Conservation (phyloP, 2,888 invertebrate genomes). For the Scotopteryx bipunctaria region DNA sequence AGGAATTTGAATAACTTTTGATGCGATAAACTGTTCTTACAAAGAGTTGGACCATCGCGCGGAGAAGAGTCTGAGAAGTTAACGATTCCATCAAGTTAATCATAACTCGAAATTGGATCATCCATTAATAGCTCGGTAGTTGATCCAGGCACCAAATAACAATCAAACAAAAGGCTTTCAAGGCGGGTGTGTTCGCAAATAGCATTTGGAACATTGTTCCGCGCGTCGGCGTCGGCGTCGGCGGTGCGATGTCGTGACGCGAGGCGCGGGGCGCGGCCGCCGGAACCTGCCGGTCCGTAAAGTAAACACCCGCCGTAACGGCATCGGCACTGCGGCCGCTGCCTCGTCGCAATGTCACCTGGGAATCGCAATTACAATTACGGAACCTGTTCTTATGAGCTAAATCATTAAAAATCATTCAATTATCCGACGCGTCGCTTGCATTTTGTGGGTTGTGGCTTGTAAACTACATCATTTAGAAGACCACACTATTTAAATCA, state of each 20-base stretch:
- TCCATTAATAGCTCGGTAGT: neutral
- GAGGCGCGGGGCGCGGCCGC: neutral
- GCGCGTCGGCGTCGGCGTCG: neutral
- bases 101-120: neutral
- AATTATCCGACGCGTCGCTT: too few species aligned
- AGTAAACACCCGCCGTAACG: constrained; percentile 10
- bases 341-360: constrained; percentile 9
- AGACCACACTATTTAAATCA: too few species aligned
- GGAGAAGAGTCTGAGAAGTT: neutral
- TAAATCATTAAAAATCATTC: neutral
- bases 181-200: constrained; percentile 10
- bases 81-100: neutral
- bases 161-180: constrained; percentile 7
- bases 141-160: neutral
- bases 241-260: constrained; percentile 15
- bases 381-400: constrained; percentile 13
- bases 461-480: too few species aligned
- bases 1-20: neutral
- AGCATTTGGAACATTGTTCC: constrained; percentile 8
- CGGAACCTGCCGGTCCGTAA: constrained; percentile 10
- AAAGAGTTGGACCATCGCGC: neutral
- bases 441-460: too few species aligned
- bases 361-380: constrained; percentile 11
- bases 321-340: neutral
- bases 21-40: neutral